Evolutionary conservation across 2,113 vertebrate species (phyloP).

Genomic region (Rhipidura dahli): DNA sequence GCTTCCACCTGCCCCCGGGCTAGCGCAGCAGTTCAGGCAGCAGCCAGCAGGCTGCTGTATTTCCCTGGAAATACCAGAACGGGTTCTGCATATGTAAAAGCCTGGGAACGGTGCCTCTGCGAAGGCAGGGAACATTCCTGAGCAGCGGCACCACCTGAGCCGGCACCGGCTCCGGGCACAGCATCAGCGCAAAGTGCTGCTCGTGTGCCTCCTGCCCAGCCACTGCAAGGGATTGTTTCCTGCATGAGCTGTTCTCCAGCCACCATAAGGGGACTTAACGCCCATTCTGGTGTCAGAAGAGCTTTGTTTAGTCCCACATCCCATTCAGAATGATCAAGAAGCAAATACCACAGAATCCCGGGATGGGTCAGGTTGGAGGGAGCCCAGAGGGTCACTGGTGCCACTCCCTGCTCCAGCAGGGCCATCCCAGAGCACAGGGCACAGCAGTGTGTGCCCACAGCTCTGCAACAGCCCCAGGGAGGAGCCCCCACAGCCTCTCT

Average conservation of each 20-base stretch:
- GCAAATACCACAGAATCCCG: rapidly evolving
- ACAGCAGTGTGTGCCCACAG: not conserved
- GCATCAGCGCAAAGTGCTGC: not conserved
- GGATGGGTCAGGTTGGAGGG: rapidly evolving
- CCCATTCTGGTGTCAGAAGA: not conserved
- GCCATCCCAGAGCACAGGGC: not conserved
- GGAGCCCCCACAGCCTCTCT: not conserved
- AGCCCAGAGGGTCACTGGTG: not conserved
- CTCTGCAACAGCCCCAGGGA: not conserved
- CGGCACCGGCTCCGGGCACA: not conserved
- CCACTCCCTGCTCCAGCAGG: not conserved
- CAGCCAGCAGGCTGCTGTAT: constrained; percentile 64
- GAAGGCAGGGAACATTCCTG: not conserved
- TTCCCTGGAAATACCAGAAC: constrained; percentile 49
- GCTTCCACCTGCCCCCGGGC: not conserved
- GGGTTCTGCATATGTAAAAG: not conserved
- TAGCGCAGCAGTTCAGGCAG: constrained; percentile 23
- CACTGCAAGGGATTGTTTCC: not conserved
- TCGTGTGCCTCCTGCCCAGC: not conserved
- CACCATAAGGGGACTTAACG: rapidly evolving
- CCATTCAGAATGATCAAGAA: not conserved
- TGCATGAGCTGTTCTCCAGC: not conserved
- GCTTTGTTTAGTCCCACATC: not conserved
- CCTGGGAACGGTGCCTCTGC: not conserved
- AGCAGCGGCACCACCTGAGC: not conserved